These are phyloP conservation scores for Festucalex cinctus DNA, from an alignment of 2,113 vertebrate species.

Conservation along the genomic window DNA sequence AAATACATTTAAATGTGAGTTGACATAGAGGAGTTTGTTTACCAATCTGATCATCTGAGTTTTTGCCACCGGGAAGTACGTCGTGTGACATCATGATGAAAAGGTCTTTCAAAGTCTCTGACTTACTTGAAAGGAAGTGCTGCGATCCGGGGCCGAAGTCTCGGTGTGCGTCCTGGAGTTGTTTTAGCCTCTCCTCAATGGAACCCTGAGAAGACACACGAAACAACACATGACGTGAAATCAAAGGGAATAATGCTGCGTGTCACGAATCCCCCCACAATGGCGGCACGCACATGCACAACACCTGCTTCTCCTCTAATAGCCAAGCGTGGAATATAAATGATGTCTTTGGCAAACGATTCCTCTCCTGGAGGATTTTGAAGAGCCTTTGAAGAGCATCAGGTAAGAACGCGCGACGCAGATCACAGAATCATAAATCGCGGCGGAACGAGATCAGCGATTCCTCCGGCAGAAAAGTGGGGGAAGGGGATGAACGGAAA, in stretches of 20 bases:
- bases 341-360: conserved; percentile 32
- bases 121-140: conserved; percentile 95
- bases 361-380: conserved; percentile 39
- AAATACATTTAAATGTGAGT: too few species aligned
- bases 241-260: conserved; percentile 48
- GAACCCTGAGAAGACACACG: conserved; percentile 74
- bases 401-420: conserved; percentile 39
- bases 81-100: too few species aligned
- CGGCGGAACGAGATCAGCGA: conserved; percentile 35
- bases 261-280: conserved; percentile 32
- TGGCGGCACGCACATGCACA: conserved; percentile 26
- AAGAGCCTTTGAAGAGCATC: conserved; percentile 51
- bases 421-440: conserved; percentile 36
- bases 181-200: conserved; percentile 90
- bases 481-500: conserved; percentile 20
- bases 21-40: too few species aligned
- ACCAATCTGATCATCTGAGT: too few species aligned
- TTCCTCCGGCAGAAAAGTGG: conserved; percentile 6
- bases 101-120: not conserved
- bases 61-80: too few species aligned
- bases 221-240: conserved; percentile 22
- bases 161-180: conserved; percentile 94
- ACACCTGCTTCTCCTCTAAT: conserved; percentile 46
- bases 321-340: conserved; percentile 49
- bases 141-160: conserved; percentile 98